Conservation (phyloP, 2,113 vertebrate species). For the Terrapene triunguis region DNA sequence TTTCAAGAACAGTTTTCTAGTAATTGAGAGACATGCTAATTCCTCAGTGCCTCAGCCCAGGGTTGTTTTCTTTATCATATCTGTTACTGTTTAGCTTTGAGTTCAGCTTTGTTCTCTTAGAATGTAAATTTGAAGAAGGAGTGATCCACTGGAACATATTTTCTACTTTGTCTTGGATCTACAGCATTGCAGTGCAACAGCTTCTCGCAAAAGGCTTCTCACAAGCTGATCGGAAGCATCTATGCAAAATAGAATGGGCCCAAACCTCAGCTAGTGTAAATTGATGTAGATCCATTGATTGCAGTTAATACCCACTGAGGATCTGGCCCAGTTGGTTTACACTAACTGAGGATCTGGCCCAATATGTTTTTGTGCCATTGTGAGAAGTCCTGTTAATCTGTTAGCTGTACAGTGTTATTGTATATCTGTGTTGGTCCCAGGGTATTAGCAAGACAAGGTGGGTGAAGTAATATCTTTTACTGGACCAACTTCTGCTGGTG, state of each 20-base stretch:
- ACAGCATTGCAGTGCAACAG: background rate
- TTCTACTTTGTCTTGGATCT: background rate
- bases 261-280: background rate
- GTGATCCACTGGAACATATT: background rate
- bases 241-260: background rate
- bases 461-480: background rate
- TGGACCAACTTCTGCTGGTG: background rate
- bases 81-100: background rate
- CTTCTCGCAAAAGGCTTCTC: background rate
- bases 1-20: background rate
- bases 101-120: background rate
- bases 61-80: background rate
- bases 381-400: background rate
- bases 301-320: background rate
- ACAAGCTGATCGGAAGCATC: background rate
- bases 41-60: fast-evolving
- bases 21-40: background rate
- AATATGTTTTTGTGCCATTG: background rate
- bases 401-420: background rate
- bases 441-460: background rate
- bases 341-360: background rate
- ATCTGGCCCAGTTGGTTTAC: background rate
- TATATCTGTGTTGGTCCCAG: background rate
- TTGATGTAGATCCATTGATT: background rate
- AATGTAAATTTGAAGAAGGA: background rate